Evolutionary conservation across 2,888 invertebrate species (phyloP).

Genomic region (Corythucha ciliata): DNA sequence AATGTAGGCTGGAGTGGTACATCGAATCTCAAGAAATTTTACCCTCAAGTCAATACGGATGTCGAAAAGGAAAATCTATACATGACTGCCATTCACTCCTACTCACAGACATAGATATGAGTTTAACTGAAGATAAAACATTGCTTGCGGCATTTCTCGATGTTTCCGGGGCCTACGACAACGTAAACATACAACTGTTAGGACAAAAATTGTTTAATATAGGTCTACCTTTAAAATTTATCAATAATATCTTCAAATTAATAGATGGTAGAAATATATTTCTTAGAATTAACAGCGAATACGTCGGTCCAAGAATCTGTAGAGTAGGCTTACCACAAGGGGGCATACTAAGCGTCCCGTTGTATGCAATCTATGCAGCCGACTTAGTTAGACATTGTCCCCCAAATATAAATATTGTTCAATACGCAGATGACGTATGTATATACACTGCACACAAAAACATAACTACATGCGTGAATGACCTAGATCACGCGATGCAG

Average conservation of each 20-base stretch:
- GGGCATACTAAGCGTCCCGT: no score
- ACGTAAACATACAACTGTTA: not conserved
- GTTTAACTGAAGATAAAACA: constrained; percentile 16
- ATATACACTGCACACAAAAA: no score
- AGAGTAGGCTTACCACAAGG: constrained; percentile 1
- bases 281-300: not conserved
- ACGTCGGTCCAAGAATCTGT: not conserved
- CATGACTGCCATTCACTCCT: not conserved
- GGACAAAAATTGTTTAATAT: not conserved
- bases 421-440: no score
- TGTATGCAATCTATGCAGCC: no score
- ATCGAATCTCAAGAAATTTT: not conserved
- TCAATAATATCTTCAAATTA: not conserved
- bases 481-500: no score
- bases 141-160: not conserved
- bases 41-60: not conserved
- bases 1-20: not conserved
- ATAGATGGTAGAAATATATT: not conserved
- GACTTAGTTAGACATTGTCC: no score
- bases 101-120: not conserved
- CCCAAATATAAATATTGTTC: no score
- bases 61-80: not conserved
- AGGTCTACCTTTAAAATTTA: not conserved
- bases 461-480: no score
- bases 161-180: not conserved